Evolutionary conservation across 2,797 vertebrate genomes (phyloP).

Genomic region (Falco rusticolus): DNA sequence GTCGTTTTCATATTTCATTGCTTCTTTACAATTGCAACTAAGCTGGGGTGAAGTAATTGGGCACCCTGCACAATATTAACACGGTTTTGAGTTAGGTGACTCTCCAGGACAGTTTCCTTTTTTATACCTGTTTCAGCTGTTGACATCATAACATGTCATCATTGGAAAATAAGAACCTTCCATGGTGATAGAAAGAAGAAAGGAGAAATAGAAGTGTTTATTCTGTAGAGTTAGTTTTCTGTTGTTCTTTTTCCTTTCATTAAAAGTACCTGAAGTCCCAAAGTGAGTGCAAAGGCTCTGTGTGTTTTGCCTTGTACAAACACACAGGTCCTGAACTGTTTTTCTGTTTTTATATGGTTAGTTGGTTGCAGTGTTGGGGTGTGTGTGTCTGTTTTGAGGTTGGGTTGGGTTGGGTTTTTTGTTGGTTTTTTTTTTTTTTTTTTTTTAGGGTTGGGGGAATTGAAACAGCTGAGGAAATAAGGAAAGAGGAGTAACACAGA

Average conservation of each 20-base stretch:
- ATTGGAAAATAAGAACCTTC: not conserved
- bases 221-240: not conserved
- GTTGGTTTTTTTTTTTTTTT: not conserved
- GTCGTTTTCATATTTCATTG: not conserved
- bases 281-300: not conserved
- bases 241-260: not conserved
- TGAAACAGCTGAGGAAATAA: not conserved
- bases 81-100: not conserved
- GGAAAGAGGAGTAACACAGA: not conserved
- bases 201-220: not conserved
- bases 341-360: not conserved
- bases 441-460: not conserved
- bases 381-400: not conserved
- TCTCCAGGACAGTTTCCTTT: not conserved
- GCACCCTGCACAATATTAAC: not conserved
- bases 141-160: not conserved
- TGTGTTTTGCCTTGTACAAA: not conserved
- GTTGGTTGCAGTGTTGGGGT: not conserved
- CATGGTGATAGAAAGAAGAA: not conserved
- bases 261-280: not conserved
- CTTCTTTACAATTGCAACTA: not conserved
- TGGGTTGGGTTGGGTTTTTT: not conserved
- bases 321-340: not conserved
- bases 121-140: not conserved
- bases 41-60: not conserved